phyloP scores from a whole-genome alignment of 1,140 invertebrate genomes.

The Phortica variegata region DNA sequence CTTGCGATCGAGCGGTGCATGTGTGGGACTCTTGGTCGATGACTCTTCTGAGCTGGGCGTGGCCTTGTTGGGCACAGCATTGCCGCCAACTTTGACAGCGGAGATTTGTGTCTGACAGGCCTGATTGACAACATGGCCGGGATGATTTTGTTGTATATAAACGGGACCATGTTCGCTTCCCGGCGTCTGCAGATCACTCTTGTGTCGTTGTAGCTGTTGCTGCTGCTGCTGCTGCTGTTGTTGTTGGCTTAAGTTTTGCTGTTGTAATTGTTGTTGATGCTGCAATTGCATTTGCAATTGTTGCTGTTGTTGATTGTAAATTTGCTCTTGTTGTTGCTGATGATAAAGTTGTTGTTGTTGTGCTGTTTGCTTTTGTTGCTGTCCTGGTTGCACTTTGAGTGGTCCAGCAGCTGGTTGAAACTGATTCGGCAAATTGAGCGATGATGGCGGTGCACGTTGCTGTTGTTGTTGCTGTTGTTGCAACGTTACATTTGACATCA shows the following conservation, averaged over 20 bases:
- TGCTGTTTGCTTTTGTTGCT: slow-evolving; percentile 16
- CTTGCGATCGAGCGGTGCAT: slow-evolving; percentile 64
- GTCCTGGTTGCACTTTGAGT: slow-evolving; percentile 39
- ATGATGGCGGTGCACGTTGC: slow-evolving; percentile 46
- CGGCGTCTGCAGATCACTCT: slow-evolving; percentile 38
- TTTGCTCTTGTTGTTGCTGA: slow-evolving; percentile 23
- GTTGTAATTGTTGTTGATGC: slow-evolving; percentile 24
- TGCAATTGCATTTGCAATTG: slow-evolving; percentile 36
- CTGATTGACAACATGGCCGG: slow-evolving; percentile 54
- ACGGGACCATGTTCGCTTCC: slow-evolving; percentile 52
- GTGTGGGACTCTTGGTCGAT: slow-evolving; percentile 49
- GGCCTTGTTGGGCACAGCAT: slow-evolving; percentile 34
- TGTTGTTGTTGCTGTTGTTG: slow-evolving; percentile 36
- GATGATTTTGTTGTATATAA: slow-evolving; percentile 56
- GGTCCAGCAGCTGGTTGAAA: slow-evolving; percentile 46
- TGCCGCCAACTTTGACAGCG: slow-evolving; percentile 21
- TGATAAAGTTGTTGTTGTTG: slow-evolving; percentile 6
- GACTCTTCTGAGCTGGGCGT: slow-evolving; percentile 52
- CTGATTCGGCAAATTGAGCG: slow-evolving; percentile 44
- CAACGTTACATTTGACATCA: slow-evolving; percentile 38
- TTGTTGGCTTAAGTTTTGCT: slow-evolving; percentile 28
- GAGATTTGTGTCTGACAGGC: slow-evolving; percentile 55
- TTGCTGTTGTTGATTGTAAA: slow-evolving; percentile 45
- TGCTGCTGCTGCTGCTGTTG: slow-evolving; percentile 38
- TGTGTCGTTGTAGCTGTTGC: slow-evolving; percentile 47